phyloP scores from a whole-genome alignment of 2,888 invertebrate genomes.

The Ornithoptera alexandrae region DNA sequence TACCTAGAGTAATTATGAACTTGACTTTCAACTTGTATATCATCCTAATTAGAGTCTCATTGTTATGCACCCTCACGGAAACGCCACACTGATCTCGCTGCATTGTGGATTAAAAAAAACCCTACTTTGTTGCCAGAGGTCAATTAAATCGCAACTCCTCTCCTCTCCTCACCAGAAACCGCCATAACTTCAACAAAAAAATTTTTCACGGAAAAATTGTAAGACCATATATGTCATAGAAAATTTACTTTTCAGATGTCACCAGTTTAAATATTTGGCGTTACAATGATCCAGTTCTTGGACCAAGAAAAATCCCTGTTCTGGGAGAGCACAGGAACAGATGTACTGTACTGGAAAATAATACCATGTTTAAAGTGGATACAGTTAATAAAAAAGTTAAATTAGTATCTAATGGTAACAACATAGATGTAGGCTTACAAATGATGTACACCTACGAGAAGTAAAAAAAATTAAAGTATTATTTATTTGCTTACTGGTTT shows the following conservation, averaged over 20 bases:
- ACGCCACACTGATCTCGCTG: too few species aligned
- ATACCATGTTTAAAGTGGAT: conserved; percentile 76
- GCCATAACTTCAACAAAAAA: too few species aligned
- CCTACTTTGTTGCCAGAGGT: too few species aligned
- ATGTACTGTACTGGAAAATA: conserved; percentile 75
- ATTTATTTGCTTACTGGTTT: not conserved
- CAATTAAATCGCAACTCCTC: too few species aligned
- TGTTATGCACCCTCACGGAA: too few species aligned
- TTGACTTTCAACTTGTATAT: too few species aligned
- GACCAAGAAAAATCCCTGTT: conserved; percentile 87
- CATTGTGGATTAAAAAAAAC: too few species aligned
- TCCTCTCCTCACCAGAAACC: too few species aligned
- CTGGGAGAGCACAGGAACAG: conserved; percentile 83
- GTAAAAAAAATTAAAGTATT: conserved; percentile 37
- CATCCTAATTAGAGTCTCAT: too few species aligned
- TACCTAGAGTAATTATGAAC: too few species aligned
- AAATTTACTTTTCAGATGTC: conserved; percentile 74
- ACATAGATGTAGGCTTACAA: conserved; percentile 73
- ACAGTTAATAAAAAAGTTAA: conserved; percentile 62
- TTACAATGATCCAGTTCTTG: conserved; percentile 86
- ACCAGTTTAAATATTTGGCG: conserved; percentile 85
- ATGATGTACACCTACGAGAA: conserved; percentile 76
- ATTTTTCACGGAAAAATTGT: too few species aligned
- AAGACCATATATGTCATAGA: not conserved
- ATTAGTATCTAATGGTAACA: conserved; percentile 65